Evolutionary conservation across 1,140 invertebrate species (phyloP).

Genomic region (Heliothis virescens): DNA sequence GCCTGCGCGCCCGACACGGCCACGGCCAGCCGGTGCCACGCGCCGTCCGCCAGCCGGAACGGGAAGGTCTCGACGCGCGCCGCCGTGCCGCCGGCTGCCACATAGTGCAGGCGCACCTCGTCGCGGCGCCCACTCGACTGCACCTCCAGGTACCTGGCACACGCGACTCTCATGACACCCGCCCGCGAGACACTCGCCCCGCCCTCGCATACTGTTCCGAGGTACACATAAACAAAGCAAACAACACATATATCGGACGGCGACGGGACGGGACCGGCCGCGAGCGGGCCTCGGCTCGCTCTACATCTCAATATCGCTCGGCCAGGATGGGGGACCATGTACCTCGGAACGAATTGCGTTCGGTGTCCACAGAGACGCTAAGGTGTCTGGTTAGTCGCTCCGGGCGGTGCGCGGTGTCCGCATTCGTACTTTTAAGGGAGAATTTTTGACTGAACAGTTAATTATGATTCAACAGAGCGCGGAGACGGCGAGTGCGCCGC

Average conservation of each 20-base stretch:
- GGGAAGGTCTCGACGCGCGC: constrained; percentile 94
- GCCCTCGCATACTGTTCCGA: constrained; percentile 81
- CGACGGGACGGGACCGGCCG: constrained; percentile 72
- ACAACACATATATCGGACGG: constrained; percentile 78
- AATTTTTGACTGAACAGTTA: constrained; percentile 56
- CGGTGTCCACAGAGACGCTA: constrained; percentile 72
- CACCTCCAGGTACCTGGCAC: constrained; percentile 93
- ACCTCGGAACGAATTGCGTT: constrained; percentile 86
- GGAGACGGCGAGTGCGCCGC: constrained; percentile 51
- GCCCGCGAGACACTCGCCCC: constrained; percentile 62
- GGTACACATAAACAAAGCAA: constrained; percentile 84
- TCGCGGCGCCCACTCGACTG: constrained; percentile 95
- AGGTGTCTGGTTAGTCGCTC: constrained; percentile 72
- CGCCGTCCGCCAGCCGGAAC: constrained; percentile 93
- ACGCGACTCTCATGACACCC: constrained; percentile 57
- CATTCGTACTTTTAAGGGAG: constrained; percentile 61
- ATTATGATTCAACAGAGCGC: constrained; percentile 47
- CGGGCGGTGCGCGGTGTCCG: constrained; percentile 62
- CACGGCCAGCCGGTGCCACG: constrained; percentile 94
- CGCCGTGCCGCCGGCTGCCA: constrained; percentile 87
- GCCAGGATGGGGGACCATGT: constrained; percentile 86
- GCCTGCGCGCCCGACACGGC: constrained; percentile 93
- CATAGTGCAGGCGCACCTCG: constrained; percentile 93
- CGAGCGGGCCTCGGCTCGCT: constrained; percentile 80
- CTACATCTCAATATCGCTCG: constrained; percentile 87